Percentiles rank a stretch among this genome's conserved stretches.
Conservation (phyloP, 2,113 vertebrate genomes). For the Sporophila hypoxantha region DNA sequence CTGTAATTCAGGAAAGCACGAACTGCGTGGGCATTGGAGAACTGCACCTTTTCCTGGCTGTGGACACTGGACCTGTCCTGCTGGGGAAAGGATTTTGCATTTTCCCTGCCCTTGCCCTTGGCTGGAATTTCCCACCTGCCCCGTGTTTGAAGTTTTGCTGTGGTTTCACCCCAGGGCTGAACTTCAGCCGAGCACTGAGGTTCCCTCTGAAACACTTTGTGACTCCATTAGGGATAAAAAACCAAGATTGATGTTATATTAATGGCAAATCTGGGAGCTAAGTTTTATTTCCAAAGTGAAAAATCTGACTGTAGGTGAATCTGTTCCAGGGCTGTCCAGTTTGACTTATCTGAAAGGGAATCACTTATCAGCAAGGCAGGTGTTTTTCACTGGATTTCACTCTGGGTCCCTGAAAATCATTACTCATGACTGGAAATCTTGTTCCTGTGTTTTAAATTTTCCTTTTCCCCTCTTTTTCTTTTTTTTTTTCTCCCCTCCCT, state of each 20-base stretch:
- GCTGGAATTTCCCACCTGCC: background rate
- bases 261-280: slow-evolving; percentile 16
- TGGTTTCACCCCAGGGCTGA: background rate
- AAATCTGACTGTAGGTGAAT: background rate
- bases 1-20: accelerated
- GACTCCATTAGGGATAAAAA: background rate
- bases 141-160: background rate
- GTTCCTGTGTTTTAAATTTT: slow-evolving; percentile 19
- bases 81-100: background rate
- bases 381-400: background rate
- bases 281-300: background rate
- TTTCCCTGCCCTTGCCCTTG: background rate
- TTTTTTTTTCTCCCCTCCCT: background rate
- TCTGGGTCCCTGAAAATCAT: slow-evolving; percentile 30
- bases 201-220: background rate
- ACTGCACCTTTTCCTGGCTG: background rate
- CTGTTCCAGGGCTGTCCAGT: background rate
- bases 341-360: background rate
- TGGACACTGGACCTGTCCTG: background rate
- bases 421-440: slow-evolving; percentile 7
- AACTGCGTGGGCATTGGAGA: background rate
- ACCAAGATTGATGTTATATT: slow-evolving; percentile 5
- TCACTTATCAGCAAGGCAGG: background rate
- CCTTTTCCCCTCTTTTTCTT: background rate
- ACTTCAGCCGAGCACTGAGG: background rate